Base-by-base conservation (phyloP, 2,113 vertebrate species). In the Conger conger region DNA sequence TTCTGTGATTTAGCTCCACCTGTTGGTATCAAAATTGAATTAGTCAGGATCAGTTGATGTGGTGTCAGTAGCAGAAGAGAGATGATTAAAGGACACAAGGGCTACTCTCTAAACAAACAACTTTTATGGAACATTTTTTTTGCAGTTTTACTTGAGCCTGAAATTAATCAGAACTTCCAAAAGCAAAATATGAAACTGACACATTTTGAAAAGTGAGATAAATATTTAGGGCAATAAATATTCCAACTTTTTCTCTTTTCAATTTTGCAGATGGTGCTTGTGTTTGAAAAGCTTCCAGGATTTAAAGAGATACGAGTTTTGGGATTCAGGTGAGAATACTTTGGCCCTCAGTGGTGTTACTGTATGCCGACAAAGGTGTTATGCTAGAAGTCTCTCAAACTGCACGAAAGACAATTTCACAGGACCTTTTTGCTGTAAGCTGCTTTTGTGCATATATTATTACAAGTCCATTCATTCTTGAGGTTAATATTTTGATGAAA, bases 241-340 rank as follows among this genome's bases (percentile, higher is more conserved):
- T 42, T 42, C 40, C 40, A 42, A 50, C 11, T 50, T 50, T 50
- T 50, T 50, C 45, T 50, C 8, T 85, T 93, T 76, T 50, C 89
- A 91, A 88, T 90, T 88, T 57, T 85, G 0, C 86, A 99, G 98
- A 96, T 99, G 95, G 90, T 95, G 93, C 96, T 94, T 60, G 94
- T 96, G 90, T 96, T 99, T 91, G 92, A 96, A 91, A 98, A 96
- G 85, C 93, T 99, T 92, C 95, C 96, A 88, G 97, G 98, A 90
- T 98, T 99, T 92, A 97, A 98, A 94, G 97, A 97, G 88, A 96
- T 99, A 37, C 95, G 90, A 0, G 92, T 98, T 40, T 86, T 98
- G 84, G 96, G 96, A 94, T 97, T 97, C 94, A 95, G 94, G 97
- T 73, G 27, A 73, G 23, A 30, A n/a, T 33, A 73, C 27, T 33